Base-by-base conservation (phyloP, 2,888 invertebrate genomes). In the Sympetrum striolatum region DNA sequence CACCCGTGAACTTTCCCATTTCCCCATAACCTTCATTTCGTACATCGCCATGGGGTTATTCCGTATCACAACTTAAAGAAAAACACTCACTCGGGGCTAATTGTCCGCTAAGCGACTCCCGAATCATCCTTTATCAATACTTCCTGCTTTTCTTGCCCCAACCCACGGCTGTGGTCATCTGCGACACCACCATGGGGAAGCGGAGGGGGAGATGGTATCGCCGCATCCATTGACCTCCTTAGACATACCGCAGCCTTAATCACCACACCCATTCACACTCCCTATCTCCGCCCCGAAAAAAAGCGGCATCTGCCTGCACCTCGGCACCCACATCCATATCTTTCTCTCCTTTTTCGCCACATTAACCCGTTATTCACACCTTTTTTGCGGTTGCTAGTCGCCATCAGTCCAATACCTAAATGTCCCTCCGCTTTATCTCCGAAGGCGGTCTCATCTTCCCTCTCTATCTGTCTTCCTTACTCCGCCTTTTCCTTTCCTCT, bases 321-420 rank as follows among this genome's bases (percentile, higher is more conserved):
- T 31, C 48, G 31, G 6, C n/a, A 86, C 58, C 60, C 53, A 22
- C 37, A 35, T 58, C 31, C 1, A 5, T 15, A 14, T 5, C n/a
- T 60, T n/a, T 60, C 35, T 86, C 60, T 58, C 86, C 64, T 86
- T 60, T 86, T 86, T 86, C 86, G 86, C 60, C 86, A 60, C 86
- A 86, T 60, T 86, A 86, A 86, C 58, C 86, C 86, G 60, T 86
- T 86, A 86, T 86, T 86, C 86, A 37, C 86, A 86, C 86, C 86
- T 86, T 86, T 86, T 86, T 86, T 86, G 60, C 35, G 81, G 18
- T 31, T 15, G 25, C 35, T 22, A n/a, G 37, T 60, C 22, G 58
- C 82, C 82, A 64, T 86, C 86, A 60, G 60, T 37, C 60, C 86
- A 37, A 86, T 53, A 86, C 86, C 60, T 37, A n/a, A 86, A 60